Conservation (phyloP, 2,797 vertebrate species). For the Heteromormyrus szaboi region DNA sequence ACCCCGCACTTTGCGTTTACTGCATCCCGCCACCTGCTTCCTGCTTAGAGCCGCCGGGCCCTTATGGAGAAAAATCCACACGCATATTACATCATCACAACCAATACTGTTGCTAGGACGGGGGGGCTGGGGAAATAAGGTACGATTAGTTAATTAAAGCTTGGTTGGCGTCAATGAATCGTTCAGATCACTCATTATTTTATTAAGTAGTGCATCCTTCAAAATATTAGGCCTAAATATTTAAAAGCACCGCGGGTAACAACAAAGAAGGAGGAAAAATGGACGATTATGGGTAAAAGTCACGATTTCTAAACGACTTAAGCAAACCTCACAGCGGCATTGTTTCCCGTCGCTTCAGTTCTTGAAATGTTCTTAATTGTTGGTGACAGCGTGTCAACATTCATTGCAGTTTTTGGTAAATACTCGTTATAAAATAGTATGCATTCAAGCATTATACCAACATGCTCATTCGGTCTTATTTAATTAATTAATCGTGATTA, state of each 20-base stretch:
- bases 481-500: neutral
- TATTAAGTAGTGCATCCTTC: neutral
- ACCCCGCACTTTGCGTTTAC: neutral
- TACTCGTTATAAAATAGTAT: neutral
- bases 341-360: neutral
- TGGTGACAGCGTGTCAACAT: neutral
- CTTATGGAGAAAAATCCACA: neutral
- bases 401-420: neutral
- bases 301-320: neutral
- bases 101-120: neutral
- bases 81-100: neutral
- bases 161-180: neutral
- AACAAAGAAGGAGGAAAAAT: neutral
- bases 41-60: neutral
- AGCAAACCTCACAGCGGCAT: neutral
- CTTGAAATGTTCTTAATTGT: conserved; percentile 2
- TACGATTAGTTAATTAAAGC: neutral
- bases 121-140: neutral
- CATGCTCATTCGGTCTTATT: neutral
- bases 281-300: neutral
- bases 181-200: neutral
- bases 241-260: neutral
- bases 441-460: neutral
- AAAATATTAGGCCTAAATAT: neutral
- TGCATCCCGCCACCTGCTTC: neutral